Evolutionary conservation across 1,140 invertebrate genomes (phyloP).

Genomic region (Pachyrhynchus sulphureomaculatus): DNA sequence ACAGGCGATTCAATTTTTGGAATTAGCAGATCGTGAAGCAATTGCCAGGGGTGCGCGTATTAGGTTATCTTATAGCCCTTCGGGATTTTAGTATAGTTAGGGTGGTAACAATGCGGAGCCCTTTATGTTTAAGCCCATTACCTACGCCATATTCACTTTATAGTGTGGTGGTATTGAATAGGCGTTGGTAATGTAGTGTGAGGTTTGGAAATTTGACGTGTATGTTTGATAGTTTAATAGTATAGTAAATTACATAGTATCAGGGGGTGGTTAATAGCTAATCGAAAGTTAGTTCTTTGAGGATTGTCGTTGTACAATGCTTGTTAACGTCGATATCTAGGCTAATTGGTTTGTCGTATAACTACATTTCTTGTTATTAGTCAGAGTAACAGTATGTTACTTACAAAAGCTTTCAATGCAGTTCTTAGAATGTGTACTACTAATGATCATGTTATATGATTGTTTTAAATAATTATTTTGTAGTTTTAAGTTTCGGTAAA

Average conservation of each 20-base stretch:
- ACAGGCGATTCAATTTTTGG: slow-evolving; percentile 26
- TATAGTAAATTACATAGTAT: slow-evolving; percentile 23
- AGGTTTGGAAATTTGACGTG: slow-evolving; percentile 19
- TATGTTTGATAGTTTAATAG: slow-evolving; percentile 26
- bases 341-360: too few relatives aligned
- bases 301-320: not conserved
- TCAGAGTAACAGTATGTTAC: too few relatives aligned
- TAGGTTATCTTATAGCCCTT: slow-evolving; percentile 27
- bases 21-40: slow-evolving; percentile 31
- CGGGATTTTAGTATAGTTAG: slow-evolving; percentile 17
- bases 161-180: slow-evolving; percentile 17
- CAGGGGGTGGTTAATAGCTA: slow-evolving; percentile 13
- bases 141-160: slow-evolving; percentile 23
- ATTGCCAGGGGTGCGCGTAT: slow-evolving; percentile 17
- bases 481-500: too few relatives aligned
- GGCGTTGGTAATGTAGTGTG: slow-evolving; percentile 11
- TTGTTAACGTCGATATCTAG: too few relatives aligned
- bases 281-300: slow-evolving; percentile 16
- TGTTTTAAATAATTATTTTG: too few relatives aligned
- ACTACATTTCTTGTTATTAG: too few relatives aligned
- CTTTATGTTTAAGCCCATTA: slow-evolving; percentile 27
- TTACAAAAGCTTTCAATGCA: too few relatives aligned
- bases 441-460: too few relatives aligned
- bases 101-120: slow-evolving; percentile 22
- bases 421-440: too few relatives aligned